phyloP scores from a whole-genome alignment of 2,797 vertebrate species.

The Petrocephalus schoutedeni region DNA sequence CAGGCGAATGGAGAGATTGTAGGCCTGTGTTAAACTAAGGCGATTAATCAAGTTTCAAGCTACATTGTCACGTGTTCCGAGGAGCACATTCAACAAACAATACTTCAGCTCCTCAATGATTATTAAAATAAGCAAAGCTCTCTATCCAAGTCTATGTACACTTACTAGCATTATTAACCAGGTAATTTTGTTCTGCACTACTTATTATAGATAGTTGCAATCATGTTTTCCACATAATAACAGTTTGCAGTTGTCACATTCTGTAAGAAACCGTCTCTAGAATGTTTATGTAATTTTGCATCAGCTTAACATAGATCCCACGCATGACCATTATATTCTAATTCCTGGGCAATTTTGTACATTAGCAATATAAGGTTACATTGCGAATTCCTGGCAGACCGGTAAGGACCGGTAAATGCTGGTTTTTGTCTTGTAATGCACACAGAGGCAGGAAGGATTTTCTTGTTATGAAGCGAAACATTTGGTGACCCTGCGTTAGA shows the following conservation, averaged over 20 bases:
- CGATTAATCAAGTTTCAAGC: not conserved
- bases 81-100: not conserved
- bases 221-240: not conserved
- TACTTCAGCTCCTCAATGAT: not conserved
- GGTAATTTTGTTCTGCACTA: not conserved
- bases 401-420: slow-evolving; percentile 2
- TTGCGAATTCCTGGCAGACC: slow-evolving; percentile 35
- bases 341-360: slow-evolving; percentile 25
- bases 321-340: slow-evolving; percentile 28
- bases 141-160: not conserved
- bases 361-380: slow-evolving; percentile 29
- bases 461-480: not conserved
- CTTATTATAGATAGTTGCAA: not conserved
- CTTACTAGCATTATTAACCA: not conserved
- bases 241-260: slow-evolving; percentile 3
- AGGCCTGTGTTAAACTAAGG: not conserved
- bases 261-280: not conserved
- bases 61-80: not conserved
- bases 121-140: not conserved
- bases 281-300: slow-evolving; percentile 17
- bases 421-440: not conserved
- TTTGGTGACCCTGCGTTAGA: not conserved
- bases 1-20: not conserved
- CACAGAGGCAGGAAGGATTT: not conserved
- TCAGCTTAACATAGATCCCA: slow-evolving; percentile 2